Evolutionary conservation across 2,888 invertebrate species (phyloP).

Genomic region (Drosophila pegasa): DNA sequence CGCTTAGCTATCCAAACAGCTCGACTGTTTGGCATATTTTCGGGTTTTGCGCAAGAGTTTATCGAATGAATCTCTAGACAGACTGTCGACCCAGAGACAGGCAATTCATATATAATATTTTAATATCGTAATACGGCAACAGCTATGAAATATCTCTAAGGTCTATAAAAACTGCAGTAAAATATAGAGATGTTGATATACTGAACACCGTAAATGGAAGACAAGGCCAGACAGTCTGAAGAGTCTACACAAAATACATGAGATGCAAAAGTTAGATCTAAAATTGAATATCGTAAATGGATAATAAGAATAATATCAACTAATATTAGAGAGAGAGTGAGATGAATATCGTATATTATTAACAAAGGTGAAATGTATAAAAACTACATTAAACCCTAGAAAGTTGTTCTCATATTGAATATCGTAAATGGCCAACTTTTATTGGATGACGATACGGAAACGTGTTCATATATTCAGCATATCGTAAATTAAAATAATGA

Average conservation of each 20-base stretch:
- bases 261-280: background rate
- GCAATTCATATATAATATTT: background rate
- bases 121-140: background rate
- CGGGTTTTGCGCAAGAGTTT: conserved; percentile 28
- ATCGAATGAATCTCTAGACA: conserved; percentile 18
- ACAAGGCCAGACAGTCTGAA: background rate
- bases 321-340: no score
- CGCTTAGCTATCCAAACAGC: conserved; percentile 15
- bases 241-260: background rate
- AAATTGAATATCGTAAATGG: background rate
- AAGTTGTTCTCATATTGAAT: background rate
- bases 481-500: background rate
- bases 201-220: background rate
- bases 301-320: no score
- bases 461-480: background rate
- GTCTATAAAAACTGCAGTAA: no score
- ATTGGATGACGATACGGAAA: background rate
- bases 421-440: background rate
- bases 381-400: no score
- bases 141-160: background rate
- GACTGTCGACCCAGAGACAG: conserved; percentile 24
- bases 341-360: background rate
- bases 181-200: no score
- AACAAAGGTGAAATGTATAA: background rate
- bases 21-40: conserved; percentile 27